Conservation (phyloP, 2,888 invertebrate species). For the Latrodectus elegans region DNA sequence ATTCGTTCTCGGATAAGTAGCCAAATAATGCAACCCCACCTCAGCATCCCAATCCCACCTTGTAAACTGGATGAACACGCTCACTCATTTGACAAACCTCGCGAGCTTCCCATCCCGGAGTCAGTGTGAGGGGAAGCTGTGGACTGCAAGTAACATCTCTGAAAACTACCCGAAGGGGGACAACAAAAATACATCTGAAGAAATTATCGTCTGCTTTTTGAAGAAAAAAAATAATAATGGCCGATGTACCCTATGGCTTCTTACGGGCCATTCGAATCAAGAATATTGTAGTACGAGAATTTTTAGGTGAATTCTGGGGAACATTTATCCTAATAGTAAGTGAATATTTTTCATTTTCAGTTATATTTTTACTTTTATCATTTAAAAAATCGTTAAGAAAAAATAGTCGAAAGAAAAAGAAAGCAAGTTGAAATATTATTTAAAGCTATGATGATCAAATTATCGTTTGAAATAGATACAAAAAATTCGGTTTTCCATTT, state of each 20-base stretch:
- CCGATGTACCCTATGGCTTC: slow-evolving; percentile 57
- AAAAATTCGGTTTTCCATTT: too few species aligned
- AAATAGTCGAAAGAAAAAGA: too few species aligned
- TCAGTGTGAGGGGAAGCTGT: slow-evolving; percentile 21
- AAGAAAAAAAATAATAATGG: slow-evolving; percentile 29
- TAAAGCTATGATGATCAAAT: too few species aligned
- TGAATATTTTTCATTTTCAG: not conserved
- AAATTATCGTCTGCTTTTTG: too few species aligned
- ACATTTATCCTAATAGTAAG: slow-evolving; percentile 66
- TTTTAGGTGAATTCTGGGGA: slow-evolving; percentile 65
- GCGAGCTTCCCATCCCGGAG: slow-evolving; percentile 25
- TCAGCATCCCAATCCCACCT: not conserved
- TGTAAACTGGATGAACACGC: not conserved
- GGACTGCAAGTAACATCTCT: not conserved
- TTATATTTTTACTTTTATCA: too few species aligned
- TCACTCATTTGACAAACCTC: slow-evolving; percentile 19
- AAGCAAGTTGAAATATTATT: too few species aligned
- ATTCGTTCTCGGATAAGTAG: too few species aligned
- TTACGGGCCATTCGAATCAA: slow-evolving; percentile 43
- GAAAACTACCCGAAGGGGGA: not conserved
- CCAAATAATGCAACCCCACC: not conserved
- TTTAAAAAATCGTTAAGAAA: too few species aligned
- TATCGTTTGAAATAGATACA: too few species aligned
- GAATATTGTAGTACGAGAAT: slow-evolving; percentile 53
- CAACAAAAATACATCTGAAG: too few species aligned